Evolutionary conservation across 2,888 invertebrate genomes (phyloP), one percentile per base, ranked within the genome.

Genomic region (Scaptomyza polygonia): DNA sequence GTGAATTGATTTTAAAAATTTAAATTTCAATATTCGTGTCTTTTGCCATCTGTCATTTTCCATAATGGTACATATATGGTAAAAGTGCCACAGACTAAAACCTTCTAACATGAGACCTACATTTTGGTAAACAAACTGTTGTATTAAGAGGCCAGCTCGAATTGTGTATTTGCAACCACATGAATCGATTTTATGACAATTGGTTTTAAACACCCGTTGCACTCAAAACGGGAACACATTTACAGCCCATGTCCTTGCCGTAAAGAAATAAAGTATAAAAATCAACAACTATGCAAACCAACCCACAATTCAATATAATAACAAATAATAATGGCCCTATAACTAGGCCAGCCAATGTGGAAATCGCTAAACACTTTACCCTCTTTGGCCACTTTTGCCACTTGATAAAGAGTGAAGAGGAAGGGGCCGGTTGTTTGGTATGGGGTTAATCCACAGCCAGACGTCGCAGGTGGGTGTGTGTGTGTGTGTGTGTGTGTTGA

Each of bases 321-420:
- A 70, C 58, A 73, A 79, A 79, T 86, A 86, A 72, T 75, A 79
- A 74, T 75, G 67, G 67, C 48, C 40, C 12, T 53, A 68, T 57
- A 83, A 86, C 76, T 83, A 70, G 88, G 83, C 68, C 83, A 83
- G 36, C 58, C 45, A 53, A 73, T 67, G 64, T 69, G 69, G 61
- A 67, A 67, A 77, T 63, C 61, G 54, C 53, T 44, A 64, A 69
- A 68, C 62, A 51, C 44, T 40, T 11, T 32, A 18, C 48, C 48
- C 66, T 61, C 56, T 57, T 61, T 61, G 62, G 45, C 56, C 48
- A 65, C 68, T 54, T 59, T 71, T 54, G 32, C 54, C 54, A 34
- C 34, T 18, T 57, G 43, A 43, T 40, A 39, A 11, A 47, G 29
- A 40, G 45, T 36, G 30, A 53, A 43, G 34, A 36, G 45, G 61